phyloP scores from a whole-genome alignment of 1,140 invertebrate species.

The Seison nebaliae region DNA sequence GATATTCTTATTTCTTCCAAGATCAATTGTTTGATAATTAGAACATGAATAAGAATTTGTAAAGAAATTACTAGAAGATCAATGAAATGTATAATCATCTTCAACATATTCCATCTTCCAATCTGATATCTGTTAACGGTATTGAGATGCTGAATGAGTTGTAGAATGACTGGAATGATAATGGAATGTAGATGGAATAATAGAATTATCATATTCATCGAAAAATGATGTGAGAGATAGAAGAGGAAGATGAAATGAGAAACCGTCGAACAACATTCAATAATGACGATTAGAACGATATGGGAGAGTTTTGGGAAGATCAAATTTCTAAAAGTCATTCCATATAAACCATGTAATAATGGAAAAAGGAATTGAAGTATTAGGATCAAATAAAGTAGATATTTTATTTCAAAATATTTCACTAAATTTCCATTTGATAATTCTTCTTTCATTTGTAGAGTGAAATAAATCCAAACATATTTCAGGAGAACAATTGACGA shows the following conservation, averaged over 20 bases:
- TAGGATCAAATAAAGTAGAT: slow-evolving; percentile 1
- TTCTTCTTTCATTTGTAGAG: slow-evolving; percentile 1
- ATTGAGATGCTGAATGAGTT: too few relatives aligned
- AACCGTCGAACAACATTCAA: not conserved
- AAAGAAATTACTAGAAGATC: too few relatives aligned
- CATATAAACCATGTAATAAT: not conserved
- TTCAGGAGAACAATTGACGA: slow-evolving; percentile 5
- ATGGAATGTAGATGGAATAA: too few relatives aligned
- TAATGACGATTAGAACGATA: not conserved
- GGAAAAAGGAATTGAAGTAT: not conserved
- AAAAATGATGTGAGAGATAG: slow-evolving; percentile 11
- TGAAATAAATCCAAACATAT: slow-evolving; percentile 7
- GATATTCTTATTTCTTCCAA: too few relatives aligned
- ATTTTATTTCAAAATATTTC: not conserved
- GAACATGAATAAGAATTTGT: too few relatives aligned
- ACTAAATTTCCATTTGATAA: not conserved
- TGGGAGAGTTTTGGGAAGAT: not conserved
- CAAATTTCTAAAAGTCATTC: not conserved
- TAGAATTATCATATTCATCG: slow-evolving; percentile 4
- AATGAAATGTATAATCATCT: too few relatives aligned
- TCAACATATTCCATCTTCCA: too few relatives aligned
- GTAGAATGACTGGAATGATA: too few relatives aligned
- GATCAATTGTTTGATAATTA: too few relatives aligned
- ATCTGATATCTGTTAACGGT: too few relatives aligned
- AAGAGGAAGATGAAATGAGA: slow-evolving; percentile 3